These are phyloP conservation scores for Cephalopachus bancanus DNA, from an alignment of 2,797 vertebrate genomes.

Conservation along the genomic window DNA sequence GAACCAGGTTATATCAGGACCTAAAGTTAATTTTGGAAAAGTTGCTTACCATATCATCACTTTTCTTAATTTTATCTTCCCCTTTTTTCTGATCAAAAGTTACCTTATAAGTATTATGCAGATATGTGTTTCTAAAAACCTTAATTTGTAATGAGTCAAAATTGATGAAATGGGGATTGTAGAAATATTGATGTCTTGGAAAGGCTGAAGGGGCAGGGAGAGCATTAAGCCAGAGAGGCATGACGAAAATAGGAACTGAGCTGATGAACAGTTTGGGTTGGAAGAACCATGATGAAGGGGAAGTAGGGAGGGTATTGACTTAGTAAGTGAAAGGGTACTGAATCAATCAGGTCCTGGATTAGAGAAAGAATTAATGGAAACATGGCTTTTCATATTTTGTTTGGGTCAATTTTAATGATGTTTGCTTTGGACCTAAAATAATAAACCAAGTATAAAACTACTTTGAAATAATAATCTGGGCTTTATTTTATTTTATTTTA, in stretches of 20 bases:
- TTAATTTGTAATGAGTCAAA: constrained; percentile 38
- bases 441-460: constrained; percentile 41
- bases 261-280: background rate
- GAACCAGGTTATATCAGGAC: background rate
- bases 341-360: constrained; percentile 19
- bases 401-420: constrained; percentile 45
- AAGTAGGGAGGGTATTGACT: background rate
- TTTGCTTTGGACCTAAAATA: constrained; percentile 56
- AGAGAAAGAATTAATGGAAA: constrained; percentile 41
- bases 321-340: background rate
- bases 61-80: background rate
- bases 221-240: background rate
- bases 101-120: background rate
- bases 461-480: constrained; percentile 46
- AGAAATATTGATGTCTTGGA: background rate
- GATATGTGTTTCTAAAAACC: background rate
- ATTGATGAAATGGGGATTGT: constrained; percentile 21
- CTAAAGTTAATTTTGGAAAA: constrained; percentile 35
- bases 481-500: too few relatives aligned
- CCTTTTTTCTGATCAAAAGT: background rate
- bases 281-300: background rate
- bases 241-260: background rate
- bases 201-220: background rate
- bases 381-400: constrained; percentile 38
- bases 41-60: background rate